Evolutionary conservation across 2,888 invertebrate species (phyloP).

Genomic region (Temnothorax ravouxi): DNA sequence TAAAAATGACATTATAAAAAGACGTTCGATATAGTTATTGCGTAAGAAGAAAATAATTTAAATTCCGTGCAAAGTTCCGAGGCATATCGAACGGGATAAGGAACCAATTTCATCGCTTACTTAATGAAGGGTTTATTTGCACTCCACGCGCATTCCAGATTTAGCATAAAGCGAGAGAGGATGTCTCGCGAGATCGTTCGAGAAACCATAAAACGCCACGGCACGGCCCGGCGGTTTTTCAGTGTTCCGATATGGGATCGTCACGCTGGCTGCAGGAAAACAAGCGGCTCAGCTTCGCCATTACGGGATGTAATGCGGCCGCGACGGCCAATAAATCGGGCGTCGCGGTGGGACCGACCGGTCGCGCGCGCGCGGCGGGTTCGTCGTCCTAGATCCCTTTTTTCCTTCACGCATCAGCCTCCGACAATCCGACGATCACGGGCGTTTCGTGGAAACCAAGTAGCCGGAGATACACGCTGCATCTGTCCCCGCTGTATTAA

Average conservation of each 20-base stretch:
- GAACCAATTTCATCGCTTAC: background rate
- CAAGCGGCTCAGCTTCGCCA: slow-evolving; percentile 47
- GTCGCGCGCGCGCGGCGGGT: slow-evolving; percentile 55
- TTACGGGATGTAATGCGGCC: slow-evolving; percentile 38
- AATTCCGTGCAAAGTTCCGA: background rate
- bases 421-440: slow-evolving; percentile 60
- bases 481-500: slow-evolving; percentile 32
- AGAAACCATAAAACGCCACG: slow-evolving; percentile 17
- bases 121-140: slow-evolving; percentile 1
- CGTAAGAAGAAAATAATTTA: background rate
- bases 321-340: slow-evolving; percentile 19
- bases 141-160: background rate
- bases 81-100: background rate
- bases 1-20: background rate
- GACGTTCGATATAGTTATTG: background rate
- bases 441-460: slow-evolving; percentile 64
- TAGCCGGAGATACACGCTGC: background rate
- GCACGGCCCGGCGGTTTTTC: slow-evolving; percentile 25
- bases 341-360: slow-evolving; percentile 9
- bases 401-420: slow-evolving; percentile 32
- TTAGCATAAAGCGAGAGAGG: background rate
- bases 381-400: slow-evolving; percentile 75
- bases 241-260: slow-evolving; percentile 4
- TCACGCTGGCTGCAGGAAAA: slow-evolving; percentile 25
- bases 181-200: slow-evolving; percentile 28